Evolutionary conservation across 2,888 invertebrate species (phyloP).

Genomic region (Melanotus villosus): DNA sequence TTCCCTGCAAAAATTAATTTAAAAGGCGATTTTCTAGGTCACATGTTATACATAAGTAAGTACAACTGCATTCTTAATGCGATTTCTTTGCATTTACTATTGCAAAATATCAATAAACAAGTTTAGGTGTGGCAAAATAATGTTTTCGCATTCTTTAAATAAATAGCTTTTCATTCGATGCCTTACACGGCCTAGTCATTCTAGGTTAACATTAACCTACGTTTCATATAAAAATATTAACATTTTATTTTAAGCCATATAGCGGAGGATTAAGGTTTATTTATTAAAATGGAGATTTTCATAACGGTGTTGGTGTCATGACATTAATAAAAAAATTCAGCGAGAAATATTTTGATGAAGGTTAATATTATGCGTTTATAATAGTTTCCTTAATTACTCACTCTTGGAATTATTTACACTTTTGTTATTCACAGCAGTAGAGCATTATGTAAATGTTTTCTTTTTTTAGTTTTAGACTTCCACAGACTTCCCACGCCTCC

Average conservation of each 20-base stretch:
- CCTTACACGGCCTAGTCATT: neutral
- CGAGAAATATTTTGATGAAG: neutral
- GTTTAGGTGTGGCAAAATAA: neutral
- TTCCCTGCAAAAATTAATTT: too few species aligned
- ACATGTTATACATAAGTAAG: too few species aligned
- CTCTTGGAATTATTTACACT: too few species aligned
- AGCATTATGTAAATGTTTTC: too few species aligned
- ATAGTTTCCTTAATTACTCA: neutral
- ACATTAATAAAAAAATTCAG: conserved; percentile 6
- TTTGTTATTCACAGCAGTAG: too few species aligned
- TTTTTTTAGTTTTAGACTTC: too few species aligned
- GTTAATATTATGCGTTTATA: neutral
- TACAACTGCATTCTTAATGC: neutral
- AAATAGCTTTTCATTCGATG: conserved; percentile 1
- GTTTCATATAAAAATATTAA: too few species aligned
- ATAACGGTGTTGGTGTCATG: neutral
- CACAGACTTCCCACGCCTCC: too few species aligned
- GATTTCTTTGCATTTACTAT: neutral
- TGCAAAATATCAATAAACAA: conserved; percentile 3
- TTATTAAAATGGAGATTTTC: neutral
- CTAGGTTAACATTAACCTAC: neutral
- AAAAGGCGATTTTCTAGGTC: too few species aligned
- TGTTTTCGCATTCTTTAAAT: conserved; percentile 4
- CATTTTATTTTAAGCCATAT: too few species aligned
- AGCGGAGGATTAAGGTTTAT: neutral